These are phyloP conservation scores for Corythoichthys haematopterus DNA, from an alignment of 2,113 vertebrate species.

Conservation along the genomic window DNA sequence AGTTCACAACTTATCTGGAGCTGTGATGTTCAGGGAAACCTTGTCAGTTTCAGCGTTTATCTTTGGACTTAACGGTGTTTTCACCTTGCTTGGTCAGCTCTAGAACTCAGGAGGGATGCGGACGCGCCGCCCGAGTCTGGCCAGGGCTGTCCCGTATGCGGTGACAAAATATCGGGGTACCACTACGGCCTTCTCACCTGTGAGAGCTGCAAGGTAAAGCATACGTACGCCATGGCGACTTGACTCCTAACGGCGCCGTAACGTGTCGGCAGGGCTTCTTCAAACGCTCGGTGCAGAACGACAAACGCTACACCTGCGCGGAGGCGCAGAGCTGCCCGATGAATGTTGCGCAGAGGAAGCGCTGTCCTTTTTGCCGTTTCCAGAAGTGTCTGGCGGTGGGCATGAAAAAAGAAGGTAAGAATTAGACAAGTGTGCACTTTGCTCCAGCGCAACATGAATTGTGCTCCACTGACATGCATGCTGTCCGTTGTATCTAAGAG, in stretches of 20 bases:
- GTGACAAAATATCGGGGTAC: conserved; percentile 76
- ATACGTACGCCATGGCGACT: too few species aligned
- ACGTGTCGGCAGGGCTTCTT: conserved; percentile 72
- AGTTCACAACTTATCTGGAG: background rate
- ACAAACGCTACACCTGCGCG: conserved; percentile 74
- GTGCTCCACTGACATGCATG: conserved; percentile 17
- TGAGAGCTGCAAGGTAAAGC: conserved; percentile 75
- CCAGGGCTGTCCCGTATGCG: conserved; percentile 71
- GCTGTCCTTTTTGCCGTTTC: conserved; percentile 76
- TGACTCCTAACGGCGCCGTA: background rate
- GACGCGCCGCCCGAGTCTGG: conserved; percentile 25
- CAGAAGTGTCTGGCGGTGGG: conserved; percentile 78
- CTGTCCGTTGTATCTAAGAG: conserved; percentile 42
- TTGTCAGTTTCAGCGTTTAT: background rate
- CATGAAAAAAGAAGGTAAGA: conserved; percentile 75
- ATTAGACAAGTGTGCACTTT: background rate
- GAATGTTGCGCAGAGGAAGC: conserved; percentile 74
- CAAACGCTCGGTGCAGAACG: conserved; percentile 79
- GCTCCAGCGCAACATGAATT: conserved; percentile 5
- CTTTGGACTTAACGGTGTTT: background rate
- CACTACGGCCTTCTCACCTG: conserved; percentile 77
- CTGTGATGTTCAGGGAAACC: background rate
- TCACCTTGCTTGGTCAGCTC: conserved; percentile 43
- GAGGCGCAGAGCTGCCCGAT: conserved; percentile 74
- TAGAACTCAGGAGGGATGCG: conserved; percentile 49